phyloP scores from a whole-genome alignment of 2,797 vertebrate species.

The Chaetodon trifasciatus region DNA sequence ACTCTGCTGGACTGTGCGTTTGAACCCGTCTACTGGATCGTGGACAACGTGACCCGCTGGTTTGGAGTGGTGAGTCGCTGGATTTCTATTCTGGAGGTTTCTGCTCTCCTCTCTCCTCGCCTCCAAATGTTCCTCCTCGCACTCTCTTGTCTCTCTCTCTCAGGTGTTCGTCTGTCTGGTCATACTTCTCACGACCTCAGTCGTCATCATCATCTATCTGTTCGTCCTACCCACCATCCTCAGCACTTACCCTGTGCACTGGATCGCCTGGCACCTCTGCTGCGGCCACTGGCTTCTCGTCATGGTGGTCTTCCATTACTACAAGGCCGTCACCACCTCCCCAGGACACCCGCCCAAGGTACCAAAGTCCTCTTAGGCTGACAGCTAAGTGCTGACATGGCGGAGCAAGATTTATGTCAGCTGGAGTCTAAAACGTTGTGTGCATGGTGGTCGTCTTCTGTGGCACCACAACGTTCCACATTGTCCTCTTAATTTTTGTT shows the following conservation, averaged over 20 bases:
- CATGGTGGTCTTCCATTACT: conserved; percentile 97
- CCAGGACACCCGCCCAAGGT: conserved; percentile 94
- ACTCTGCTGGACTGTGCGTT: conserved; percentile 93
- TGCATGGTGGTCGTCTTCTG: neutral
- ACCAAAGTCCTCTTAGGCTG: neutral
- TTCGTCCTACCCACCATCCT: conserved; percentile 94
- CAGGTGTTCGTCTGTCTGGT: conserved; percentile 96
- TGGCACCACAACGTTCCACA: no score
- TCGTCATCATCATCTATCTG: conserved; percentile 92
- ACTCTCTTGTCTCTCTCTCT: neutral
- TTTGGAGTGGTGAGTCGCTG: conserved; percentile 92
- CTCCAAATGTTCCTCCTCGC: neutral
- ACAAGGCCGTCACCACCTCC: conserved; percentile 94
- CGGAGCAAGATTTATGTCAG: neutral
- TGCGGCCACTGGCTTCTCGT: conserved; percentile 97
- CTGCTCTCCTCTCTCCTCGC: neutral
- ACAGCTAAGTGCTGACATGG: neutral
- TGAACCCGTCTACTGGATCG: conserved; percentile 97
- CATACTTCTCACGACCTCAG: conserved; percentile 90
- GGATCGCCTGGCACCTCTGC: conserved; percentile 92
- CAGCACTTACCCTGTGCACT: conserved; percentile 88
- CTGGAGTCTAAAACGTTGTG: no score
- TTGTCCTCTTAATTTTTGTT: neutral
- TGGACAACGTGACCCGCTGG: conserved; percentile 96
- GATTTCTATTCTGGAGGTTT: neutral